A percentile compares a stretch with the other conserved stretches of the same genome.
These are phyloP conservation scores for Cromileptes altivelis DNA, from an alignment of 2,113 vertebrate species.

Conservation along the genomic window DNA sequence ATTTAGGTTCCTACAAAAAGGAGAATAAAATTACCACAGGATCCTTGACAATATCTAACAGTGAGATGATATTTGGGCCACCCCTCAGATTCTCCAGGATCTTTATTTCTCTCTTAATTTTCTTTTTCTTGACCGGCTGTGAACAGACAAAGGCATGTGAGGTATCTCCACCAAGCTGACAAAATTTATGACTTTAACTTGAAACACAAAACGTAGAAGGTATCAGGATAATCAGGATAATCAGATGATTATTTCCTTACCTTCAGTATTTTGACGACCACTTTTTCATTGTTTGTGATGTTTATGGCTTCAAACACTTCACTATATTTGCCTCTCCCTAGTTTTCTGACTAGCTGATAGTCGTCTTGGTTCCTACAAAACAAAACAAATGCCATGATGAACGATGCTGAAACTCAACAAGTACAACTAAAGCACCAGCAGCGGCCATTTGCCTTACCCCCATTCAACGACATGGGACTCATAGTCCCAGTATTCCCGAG, in stretches of 20 bases:
- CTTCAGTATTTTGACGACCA: slow-evolving; percentile 99
- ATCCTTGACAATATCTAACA: slow-evolving; percentile 91
- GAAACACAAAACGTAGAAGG: not conserved
- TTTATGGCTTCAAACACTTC: slow-evolving; percentile 92
- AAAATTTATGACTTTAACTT: not conserved
- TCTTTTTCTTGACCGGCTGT: slow-evolving; percentile 93
- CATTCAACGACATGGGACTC: slow-evolving; percentile 91
- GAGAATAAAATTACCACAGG: slow-evolving; percentile 85
- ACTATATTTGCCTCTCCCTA: slow-evolving; percentile 91
- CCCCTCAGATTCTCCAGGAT: slow-evolving; percentile 91
- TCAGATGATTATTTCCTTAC: slow-evolving; percentile 71
- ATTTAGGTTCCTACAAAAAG: not conserved
- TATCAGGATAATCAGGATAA: not conserved
- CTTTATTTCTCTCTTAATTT: slow-evolving; percentile 93
- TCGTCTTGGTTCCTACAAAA: slow-evolving; percentile 89
- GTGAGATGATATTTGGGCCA: slow-evolving; percentile 90
- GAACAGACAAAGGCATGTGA: slow-evolving; percentile 9
- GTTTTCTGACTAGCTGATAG: slow-evolving; percentile 91
- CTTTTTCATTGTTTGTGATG: slow-evolving; percentile 98
- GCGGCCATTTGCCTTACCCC: slow-evolving; percentile 80
- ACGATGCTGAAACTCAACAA: not conserved
- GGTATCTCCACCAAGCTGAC: not conserved
- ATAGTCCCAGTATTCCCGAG: slow-evolving; percentile 90
- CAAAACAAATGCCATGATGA: not conserved
- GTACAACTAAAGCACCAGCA: slow-evolving; percentile 7